Evolutionary conservation across 2,797 vertebrate genomes (phyloP), one percentile per base, ranked within the genome.

Genomic region (Danio kyathit): DNA sequence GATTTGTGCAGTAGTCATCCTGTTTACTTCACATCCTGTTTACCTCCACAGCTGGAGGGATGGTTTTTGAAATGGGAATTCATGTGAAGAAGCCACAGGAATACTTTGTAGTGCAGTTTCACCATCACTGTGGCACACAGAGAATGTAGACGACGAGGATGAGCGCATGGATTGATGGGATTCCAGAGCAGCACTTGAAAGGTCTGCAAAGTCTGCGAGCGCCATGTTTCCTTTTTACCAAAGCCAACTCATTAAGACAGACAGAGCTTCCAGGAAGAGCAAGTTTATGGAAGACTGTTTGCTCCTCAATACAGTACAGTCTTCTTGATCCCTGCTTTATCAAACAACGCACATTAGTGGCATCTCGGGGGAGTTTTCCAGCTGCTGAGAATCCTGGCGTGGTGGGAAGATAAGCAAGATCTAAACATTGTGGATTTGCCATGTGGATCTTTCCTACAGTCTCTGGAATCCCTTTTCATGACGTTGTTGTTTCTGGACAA

Each of bases 351-450:
- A 54, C 52, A 83, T 70, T 67, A 56, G 43, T 17, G 52, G 56
- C 14, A 14, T 79, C 66, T 81, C 64, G 17, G 5, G 67, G 46
- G 73, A 69, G 40, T 74, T 60, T 74, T 82, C 67, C 54, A 67
- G 57, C 76, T 69, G 74, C 17, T 81, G 79, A 60, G 69, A 81
- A 74, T 67, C 67, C 17, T 57, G 43, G 19, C 46, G 16, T 38
- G 29, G 56, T 75, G 60, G 60, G 76, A 84, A 52, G 66, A 70
- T 43, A 54, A 48, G 67, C 21, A 52, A 16, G 46, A 57, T 76
- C 71, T 86, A 87, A 89, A 89, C 75, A 80, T 2, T 43, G 79
- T 7, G 77, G 83, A 72, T 81, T 86, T 78, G 87, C 81, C 80
- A 70, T 75, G 48, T 85, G 80, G 87, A 76, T 76, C 79, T 88